Conservation (phyloP, 2,113 vertebrate genomes). For the Dicerorhinus sumatrensis region DNA sequence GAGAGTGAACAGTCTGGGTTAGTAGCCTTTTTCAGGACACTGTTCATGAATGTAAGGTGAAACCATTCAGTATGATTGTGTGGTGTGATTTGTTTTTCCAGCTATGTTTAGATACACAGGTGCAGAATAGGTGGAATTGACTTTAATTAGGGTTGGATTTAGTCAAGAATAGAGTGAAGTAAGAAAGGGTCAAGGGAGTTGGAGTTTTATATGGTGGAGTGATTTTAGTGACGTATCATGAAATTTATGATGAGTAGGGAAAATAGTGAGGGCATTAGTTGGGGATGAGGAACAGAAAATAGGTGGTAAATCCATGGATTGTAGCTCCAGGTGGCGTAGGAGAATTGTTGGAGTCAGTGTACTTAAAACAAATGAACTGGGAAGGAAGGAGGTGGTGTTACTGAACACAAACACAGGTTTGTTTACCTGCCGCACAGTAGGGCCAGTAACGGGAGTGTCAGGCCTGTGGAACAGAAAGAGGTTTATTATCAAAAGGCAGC, state of each 20-base stretch:
- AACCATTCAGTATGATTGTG: background rate
- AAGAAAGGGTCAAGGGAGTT: background rate
- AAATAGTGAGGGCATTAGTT: background rate
- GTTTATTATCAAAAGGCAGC: too few species aligned
- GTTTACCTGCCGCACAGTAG: too few species aligned
- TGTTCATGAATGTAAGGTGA: background rate
- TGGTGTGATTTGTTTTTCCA: background rate
- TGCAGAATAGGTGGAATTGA: background rate
- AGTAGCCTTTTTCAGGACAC: background rate
- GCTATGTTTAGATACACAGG: background rate
- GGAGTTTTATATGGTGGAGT: background rate
- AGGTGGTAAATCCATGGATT: background rate
- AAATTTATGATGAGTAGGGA: background rate
- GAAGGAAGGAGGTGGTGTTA: background rate
- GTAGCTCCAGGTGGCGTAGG: background rate
- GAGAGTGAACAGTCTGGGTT: background rate
- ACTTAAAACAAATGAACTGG: background rate
- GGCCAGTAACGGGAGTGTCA: too few species aligned
- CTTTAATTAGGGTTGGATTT: background rate
- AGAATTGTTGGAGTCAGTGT: background rate
- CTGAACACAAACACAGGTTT: too few species aligned
- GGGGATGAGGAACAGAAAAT: background rate
- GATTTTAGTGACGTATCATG: background rate
- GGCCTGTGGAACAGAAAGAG: too few species aligned
- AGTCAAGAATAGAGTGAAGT: background rate